A percentile compares a stretch with the other conserved stretches of the same genome.
Evolutionary conservation across 2,113 vertebrate species (phyloP).

Genomic region (Chaetodon auriga): DNA sequence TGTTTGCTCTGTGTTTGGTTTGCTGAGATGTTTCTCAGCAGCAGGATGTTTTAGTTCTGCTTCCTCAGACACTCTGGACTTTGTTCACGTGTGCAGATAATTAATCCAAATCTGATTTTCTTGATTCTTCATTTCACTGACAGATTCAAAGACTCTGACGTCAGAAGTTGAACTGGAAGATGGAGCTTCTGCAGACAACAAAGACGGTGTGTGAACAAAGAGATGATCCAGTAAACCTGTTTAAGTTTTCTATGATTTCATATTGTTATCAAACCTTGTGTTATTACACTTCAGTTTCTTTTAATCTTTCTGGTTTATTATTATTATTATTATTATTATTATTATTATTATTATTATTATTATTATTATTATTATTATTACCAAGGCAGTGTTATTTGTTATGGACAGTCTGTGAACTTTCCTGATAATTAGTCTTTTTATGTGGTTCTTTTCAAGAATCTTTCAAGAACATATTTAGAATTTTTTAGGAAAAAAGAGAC

Average conservation of each 20-base stretch:
- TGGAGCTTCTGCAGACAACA: constrained; percentile 9
- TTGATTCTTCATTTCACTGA: not conserved
- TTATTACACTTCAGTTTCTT: no score
- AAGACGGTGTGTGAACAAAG: not conserved
- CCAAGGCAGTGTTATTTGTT: no score
- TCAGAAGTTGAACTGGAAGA: not conserved
- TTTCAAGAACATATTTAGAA: no score
- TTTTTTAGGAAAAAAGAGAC: not conserved
- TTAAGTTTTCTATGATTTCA: no score
- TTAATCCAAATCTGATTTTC: not conserved
- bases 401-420: no score
- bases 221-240: not conserved
- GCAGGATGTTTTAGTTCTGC: not conserved
- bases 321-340: no score
- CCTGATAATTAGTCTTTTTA: not conserved
- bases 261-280: not conserved
- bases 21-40: no score
- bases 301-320: no score
- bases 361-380: no score
- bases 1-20: not conserved
- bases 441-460: no score
- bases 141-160: not conserved
- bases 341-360: no score
- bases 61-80: not conserved
- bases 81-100: not conserved